These are phyloP conservation scores for Drosophila anomelani DNA, from an alignment of 2,888 invertebrate species.

Conservation along the genomic window DNA sequence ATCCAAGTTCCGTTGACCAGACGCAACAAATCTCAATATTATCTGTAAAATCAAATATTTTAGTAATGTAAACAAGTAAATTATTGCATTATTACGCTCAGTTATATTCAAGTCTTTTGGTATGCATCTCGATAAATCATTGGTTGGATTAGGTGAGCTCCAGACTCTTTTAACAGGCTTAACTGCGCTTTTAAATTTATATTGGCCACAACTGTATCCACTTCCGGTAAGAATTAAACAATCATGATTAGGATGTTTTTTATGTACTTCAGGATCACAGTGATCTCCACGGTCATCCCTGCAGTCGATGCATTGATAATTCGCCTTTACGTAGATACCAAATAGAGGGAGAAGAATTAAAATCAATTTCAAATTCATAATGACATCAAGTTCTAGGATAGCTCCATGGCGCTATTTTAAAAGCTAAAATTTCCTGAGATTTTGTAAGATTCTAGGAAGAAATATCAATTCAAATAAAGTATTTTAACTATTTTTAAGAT, in stretches of 20 bases:
- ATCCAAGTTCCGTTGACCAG: neutral
- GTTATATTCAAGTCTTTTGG: constrained; percentile 4
- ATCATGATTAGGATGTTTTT: too few relatives aligned
- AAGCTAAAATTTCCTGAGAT: neutral
- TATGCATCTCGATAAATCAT: constrained; percentile 1
- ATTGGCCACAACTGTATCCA: constrained; percentile 8
- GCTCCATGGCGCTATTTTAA: neutral
- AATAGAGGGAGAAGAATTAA: neutral
- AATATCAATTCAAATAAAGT: neutral
- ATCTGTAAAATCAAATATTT: neutral
- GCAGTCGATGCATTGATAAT: constrained; percentile 3
- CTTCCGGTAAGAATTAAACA: neutral
- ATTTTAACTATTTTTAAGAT: neutral
- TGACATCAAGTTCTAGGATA: neutral
- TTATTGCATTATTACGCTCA: neutral
- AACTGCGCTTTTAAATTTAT: neutral
- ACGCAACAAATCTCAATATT: constrained; percentile 2
- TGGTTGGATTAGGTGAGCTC: neutral
- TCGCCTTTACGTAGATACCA: neutral
- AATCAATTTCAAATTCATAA: neutral
- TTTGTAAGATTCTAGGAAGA: too few relatives aligned
- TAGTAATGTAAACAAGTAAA: neutral
- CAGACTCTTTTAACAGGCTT: too few relatives aligned
- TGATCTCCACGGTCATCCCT: too few relatives aligned
- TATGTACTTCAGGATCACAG: too few relatives aligned